Evolutionary conservation across 2,113 vertebrate genomes (phyloP).

Genomic region (Protobothrops mucrosquamatus): DNA sequence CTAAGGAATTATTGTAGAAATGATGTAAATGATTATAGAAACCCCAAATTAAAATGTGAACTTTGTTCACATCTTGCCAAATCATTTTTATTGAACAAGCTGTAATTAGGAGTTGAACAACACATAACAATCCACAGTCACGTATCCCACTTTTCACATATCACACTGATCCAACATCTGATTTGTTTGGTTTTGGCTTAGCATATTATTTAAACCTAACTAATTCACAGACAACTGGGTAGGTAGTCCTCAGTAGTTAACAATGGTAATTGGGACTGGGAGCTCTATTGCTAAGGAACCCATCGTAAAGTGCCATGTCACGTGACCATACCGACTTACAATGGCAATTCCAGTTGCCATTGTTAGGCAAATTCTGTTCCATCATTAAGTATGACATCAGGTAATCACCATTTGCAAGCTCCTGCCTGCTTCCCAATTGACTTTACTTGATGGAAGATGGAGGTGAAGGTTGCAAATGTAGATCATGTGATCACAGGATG

Average conservation of each 20-base stretch:
- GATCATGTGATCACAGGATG: not conserved
- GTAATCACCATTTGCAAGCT: not conserved
- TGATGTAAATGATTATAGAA: not conserved
- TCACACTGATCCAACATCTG: not conserved
- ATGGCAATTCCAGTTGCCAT: not conserved
- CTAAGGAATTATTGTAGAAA: not conserved
- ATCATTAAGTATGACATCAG: not conserved
- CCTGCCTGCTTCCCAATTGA: not conserved
- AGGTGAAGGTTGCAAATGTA: not conserved
- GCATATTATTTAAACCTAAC: not conserved
- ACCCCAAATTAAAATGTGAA: not conserved
- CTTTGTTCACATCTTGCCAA: not conserved
- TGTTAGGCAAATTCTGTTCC: not conserved
- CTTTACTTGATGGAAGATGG: not conserved
- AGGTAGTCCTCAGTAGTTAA: not conserved
- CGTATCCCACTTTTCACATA: not conserved
- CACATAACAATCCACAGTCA: not conserved
- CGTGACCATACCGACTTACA: not conserved
- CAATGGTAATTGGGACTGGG: not conserved
- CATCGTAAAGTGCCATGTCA: not conserved
- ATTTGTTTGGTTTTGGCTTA: not conserved
- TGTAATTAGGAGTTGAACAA: not conserved
- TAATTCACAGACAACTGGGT: not conserved
- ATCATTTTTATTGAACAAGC: not conserved
- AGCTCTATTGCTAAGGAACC: not conserved